phyloP scores from a whole-genome alignment of 2,113 vertebrate genomes.

The Scophthalmus maximus region DNA sequence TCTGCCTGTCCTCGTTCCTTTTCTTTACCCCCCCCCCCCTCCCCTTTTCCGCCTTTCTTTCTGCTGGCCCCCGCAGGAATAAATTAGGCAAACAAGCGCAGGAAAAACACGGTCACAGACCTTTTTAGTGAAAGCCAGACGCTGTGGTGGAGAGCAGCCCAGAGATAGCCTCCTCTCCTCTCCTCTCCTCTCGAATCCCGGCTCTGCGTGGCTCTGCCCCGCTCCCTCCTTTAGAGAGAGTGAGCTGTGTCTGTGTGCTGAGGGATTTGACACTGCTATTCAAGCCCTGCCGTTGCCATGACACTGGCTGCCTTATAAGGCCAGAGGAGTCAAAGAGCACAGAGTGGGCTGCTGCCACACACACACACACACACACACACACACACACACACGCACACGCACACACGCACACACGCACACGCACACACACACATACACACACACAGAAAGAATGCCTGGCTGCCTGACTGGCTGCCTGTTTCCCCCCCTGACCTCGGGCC shows the following conservation, averaged over 20 bases:
- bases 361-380: conserved; percentile 62
- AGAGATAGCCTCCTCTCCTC: conserved; percentile 71
- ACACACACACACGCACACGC: conserved; percentile 63
- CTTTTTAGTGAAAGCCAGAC: conserved; percentile 66
- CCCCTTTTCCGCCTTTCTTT: conserved; percentile 22
- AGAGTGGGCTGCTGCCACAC: conserved; percentile 79
- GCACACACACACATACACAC: conserved; percentile 60
- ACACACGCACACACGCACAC: conserved; percentile 61
- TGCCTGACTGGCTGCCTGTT: conserved; percentile 74
- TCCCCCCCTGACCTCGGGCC: conserved; percentile 79
- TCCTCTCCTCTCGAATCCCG: conserved; percentile 56
- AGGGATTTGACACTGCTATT: conserved; percentile 91
- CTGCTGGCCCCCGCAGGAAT: conserved; percentile 66
- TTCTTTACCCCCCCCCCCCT: background rate
- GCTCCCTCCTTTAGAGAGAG: conserved; percentile 77
- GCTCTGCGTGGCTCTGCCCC: conserved; percentile 38
- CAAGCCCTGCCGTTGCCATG: conserved; percentile 88
- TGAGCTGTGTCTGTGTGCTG: conserved; percentile 84
- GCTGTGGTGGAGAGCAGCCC: conserved; percentile 63
- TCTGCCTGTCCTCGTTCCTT: conserved; percentile 48
- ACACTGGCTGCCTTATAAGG: conserved; percentile 86
- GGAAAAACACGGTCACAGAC: conserved; percentile 65
- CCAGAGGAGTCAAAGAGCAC: conserved; percentile 87
- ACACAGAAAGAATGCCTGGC: conserved; percentile 79
- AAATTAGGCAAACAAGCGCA: conserved; percentile 73